phyloP scores from a whole-genome alignment of 1,140 invertebrate genomes.

The Zaprionus capensis region DNA sequence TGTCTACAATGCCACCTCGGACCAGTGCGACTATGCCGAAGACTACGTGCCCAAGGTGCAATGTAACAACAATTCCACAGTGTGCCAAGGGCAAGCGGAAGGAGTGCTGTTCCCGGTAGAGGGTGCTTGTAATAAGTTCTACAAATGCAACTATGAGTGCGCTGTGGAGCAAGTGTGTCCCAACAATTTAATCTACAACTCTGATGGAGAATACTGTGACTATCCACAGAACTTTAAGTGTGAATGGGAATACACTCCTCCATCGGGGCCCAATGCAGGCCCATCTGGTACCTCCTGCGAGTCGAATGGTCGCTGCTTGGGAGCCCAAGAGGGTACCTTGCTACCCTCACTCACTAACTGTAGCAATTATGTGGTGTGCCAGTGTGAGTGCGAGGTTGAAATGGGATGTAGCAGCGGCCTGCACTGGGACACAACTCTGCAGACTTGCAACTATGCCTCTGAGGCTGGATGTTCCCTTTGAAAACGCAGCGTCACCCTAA shows the following conservation, averaged over 20 bases:
- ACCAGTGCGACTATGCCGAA: constrained; percentile 58
- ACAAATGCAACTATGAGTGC: constrained; percentile 68
- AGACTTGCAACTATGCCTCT: constrained; percentile 49
- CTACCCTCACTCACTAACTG: constrained; percentile 50
- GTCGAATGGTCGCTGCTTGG: constrained; percentile 55
- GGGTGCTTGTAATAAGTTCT: constrained; percentile 64
- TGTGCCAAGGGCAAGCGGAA: constrained; percentile 54
- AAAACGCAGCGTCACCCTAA: not conserved
- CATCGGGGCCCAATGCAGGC: constrained; percentile 57
- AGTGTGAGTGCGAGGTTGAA: constrained; percentile 67
- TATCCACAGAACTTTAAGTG: constrained; percentile 56
- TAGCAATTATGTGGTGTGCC: constrained; percentile 48
- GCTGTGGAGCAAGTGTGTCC: constrained; percentile 66
- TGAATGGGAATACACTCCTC: constrained; percentile 54
- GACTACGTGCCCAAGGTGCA: constrained; percentile 55
- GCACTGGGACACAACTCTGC: constrained; percentile 36
- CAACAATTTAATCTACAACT: constrained; percentile 58
- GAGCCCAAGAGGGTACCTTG: constrained; percentile 33
- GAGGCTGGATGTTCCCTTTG: constrained; percentile 44
- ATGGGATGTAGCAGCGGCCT: constrained; percentile 42
- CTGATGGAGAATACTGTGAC: constrained; percentile 1
- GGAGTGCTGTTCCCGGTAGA: constrained; percentile 56
- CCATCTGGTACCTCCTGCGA: constrained; percentile 66
- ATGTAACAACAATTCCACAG: constrained; percentile 38
- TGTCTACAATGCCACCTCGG: constrained; percentile 58